Base-by-base conservation (phyloP, 37 sponge, comb jelly and placozoan genomes). In the Hexactinellida sp. region DNA sequence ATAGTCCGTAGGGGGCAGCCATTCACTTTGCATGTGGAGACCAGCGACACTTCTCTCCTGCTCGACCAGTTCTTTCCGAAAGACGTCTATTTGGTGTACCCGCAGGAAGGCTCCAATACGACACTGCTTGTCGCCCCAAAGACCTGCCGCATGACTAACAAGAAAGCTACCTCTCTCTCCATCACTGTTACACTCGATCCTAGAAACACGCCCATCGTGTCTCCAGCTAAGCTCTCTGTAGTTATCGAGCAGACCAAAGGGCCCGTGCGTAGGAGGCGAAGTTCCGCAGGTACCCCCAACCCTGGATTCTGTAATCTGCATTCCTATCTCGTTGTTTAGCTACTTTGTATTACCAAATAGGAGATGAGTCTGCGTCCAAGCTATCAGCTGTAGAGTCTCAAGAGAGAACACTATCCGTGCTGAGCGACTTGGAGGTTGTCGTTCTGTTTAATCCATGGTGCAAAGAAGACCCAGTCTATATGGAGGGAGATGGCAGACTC, bases 401-500 rank as follows among this genome's bases (percentile, higher is more conserved):
- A n/a, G 28, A 63, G 76, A 63, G 30, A 63, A 63, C 76, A 10
- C 30, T 63, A 5, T 83, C 84, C 3, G 85, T 91, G 34, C 54
- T 84, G 25, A 19, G 55, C 37, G 38, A 86, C 0, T 54, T 85
- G 52, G 51, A n/a, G 0, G 51, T 89, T 1, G 55, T 86, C 23
- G 41, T 90, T 82, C 76, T 93, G 52, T 93, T 93, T 82, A 93
- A 93, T 47, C 93, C 93, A 21, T 93, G 93, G 93, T 63, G 85
- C 83, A 84, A 19, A 39, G 88, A 91, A 89, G 51, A 87, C 76
- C 36, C 0, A 0, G 13, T 87, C 85, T 90, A 90, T 71, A 36
- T 52, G 37, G 84, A 85, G 21, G 54, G 52, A 16, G 85, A 55
- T 28, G 86, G 34, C 1, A 82, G 89, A 38, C 83, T 89, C 39